phyloP scores from a whole-genome alignment of 2,888 invertebrate genomes.

The Synergus gifuensis region DNA sequence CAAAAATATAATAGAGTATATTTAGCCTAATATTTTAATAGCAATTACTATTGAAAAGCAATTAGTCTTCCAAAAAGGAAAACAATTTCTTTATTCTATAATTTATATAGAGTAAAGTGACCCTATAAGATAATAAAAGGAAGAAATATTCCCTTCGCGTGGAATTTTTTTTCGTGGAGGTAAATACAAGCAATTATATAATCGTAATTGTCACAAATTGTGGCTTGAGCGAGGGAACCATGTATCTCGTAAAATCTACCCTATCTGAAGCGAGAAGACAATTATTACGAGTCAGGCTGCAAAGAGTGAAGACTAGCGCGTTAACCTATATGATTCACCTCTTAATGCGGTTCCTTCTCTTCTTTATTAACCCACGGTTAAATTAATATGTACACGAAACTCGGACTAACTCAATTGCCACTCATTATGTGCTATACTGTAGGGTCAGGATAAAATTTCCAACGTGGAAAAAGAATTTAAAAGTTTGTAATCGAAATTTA shows the following conservation, averaged over 20 bases:
- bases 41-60: background rate
- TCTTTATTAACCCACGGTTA: slow-evolving; percentile 67
- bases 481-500: slow-evolving; percentile 6
- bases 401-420: slow-evolving; percentile 71
- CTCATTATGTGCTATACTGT: slow-evolving; percentile 47
- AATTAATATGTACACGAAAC: slow-evolving; percentile 76
- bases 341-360: slow-evolving; percentile 68
- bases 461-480: background rate
- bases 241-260: slow-evolving; percentile 68
- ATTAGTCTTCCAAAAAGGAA: background rate
- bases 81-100: background rate
- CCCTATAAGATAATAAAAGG: background rate
- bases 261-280: slow-evolving; percentile 58
- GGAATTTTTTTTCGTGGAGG: background rate
- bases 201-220: slow-evolving; percentile 65
- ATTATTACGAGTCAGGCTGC: slow-evolving; percentile 55
- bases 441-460: background rate
- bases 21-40: background rate
- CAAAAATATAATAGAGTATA: background rate
- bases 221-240: slow-evolving; percentile 52
- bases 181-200: slow-evolving; percentile 60
- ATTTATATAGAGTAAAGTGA: background rate
- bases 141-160: background rate
- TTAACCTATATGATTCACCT: slow-evolving; percentile 75
- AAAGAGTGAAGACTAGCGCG: slow-evolving; percentile 57